These are phyloP conservation scores for Drusus annulatus DNA, from an alignment of 1,140 invertebrate species.

Conservation along the genomic window DNA sequence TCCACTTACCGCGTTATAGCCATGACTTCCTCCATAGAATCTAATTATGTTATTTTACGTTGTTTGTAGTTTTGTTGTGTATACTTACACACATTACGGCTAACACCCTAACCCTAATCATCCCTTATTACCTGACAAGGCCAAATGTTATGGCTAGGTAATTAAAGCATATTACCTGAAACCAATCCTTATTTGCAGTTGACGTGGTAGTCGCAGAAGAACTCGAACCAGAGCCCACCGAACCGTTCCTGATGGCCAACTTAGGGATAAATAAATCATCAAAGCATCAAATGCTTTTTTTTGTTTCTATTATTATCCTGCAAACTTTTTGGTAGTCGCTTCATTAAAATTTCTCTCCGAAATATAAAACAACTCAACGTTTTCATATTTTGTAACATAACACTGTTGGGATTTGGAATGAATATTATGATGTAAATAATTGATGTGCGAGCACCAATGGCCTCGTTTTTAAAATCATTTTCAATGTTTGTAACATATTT, in stretches of 20 bases:
- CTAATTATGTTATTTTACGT: too few species aligned
- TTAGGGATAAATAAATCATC: constrained; percentile 7
- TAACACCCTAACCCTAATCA: too few species aligned
- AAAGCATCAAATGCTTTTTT: too few species aligned
- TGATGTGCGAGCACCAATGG: neutral
- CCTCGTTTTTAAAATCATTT: neutral
- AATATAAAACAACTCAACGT: too few species aligned
- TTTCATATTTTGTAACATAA: too few species aligned
- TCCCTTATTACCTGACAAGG: too few species aligned
- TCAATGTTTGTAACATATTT: neutral
- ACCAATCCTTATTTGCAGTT: constrained; percentile 42
- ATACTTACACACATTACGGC: too few species aligned
- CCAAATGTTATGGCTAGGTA: neutral
- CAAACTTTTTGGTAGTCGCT: neutral
- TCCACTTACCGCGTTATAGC: too few species aligned
- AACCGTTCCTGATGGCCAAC: constrained; percentile 33
- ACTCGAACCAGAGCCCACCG: constrained; percentile 51
- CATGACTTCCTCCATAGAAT: too few species aligned
- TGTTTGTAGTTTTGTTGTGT: too few species aligned
- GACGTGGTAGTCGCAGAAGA: constrained; percentile 54
- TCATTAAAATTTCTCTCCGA: too few species aligned
- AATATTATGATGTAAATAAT: constrained; percentile 29
- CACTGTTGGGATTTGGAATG: too few species aligned
- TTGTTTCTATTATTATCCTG: neutral
- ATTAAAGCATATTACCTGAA: neutral